phyloP scores from a whole-genome alignment of 2,888 invertebrate species.

The Melikaiella ostensackeni region DNA sequence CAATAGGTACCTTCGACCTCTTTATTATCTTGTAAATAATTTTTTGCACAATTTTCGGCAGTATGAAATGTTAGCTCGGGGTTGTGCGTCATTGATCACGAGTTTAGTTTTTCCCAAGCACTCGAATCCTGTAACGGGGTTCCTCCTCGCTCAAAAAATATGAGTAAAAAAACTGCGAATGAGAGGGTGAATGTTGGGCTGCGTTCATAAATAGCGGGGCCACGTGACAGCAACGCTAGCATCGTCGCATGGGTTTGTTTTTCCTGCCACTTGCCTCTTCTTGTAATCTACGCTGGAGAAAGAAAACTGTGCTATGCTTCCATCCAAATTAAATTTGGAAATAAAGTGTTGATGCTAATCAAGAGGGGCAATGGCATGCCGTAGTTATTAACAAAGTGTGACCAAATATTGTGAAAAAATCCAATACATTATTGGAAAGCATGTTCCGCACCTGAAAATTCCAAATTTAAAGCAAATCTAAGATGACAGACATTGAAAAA shows the following conservation, averaged over 20 bases:
- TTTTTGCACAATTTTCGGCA: not conserved
- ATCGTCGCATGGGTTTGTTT: constrained; percentile 1
- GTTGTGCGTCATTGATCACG: not conserved
- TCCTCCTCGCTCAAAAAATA: constrained; percentile 64
- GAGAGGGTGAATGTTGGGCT: constrained; percentile 69
- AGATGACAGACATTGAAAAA: no score
- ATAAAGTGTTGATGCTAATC: not conserved
- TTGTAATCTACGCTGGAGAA: not conserved
- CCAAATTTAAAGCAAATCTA: no score
- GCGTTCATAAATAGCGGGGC: constrained; percentile 70
- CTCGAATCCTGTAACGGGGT: constrained; percentile 52
- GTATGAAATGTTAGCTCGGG: not conserved
- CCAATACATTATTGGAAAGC: no score
- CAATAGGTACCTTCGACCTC: not conserved
- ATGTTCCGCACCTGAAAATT: no score
- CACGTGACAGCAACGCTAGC: constrained; percentile 63
- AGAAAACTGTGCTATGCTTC: not conserved
- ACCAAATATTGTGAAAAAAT: no score
- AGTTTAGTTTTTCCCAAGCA: constrained; percentile 43
- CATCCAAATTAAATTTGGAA: not conserved
- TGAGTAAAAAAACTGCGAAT: constrained; percentile 69
- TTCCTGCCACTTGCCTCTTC: not conserved
- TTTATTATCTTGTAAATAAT: not conserved
- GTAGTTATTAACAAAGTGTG: no score
- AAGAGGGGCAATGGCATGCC: not conserved